Evolutionary conservation across 2,888 invertebrate genomes (phyloP).

Genomic region (Papilio gigon): DNA sequence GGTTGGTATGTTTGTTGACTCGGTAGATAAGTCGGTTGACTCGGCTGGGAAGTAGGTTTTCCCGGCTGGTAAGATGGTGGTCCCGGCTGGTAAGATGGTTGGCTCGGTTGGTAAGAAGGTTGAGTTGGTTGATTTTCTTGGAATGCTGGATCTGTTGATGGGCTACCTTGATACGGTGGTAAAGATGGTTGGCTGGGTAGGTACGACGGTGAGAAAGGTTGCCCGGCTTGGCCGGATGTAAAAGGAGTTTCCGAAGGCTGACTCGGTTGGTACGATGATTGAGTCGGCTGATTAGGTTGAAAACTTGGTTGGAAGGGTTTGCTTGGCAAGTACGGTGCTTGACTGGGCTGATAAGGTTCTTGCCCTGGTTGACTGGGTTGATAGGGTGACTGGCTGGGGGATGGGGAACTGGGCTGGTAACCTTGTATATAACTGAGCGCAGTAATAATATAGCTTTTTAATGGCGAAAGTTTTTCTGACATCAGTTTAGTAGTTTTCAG

Average conservation of each 20-base stretch:
- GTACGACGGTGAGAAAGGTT: constrained; percentile 47
- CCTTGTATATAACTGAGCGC: too few species aligned
- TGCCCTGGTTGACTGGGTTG: constrained; percentile 49
- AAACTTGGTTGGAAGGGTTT: constrained; percentile 52
- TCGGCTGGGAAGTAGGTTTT: constrained; percentile 53
- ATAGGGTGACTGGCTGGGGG: constrained; percentile 48
- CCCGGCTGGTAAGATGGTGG: constrained; percentile 51
- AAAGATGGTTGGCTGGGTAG: constrained; percentile 54
- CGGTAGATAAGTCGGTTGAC: constrained; percentile 49
- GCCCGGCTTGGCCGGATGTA: constrained; percentile 27
- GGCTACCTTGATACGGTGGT: constrained; percentile 6
- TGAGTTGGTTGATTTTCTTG: constrained; percentile 54
- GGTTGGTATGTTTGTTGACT: constrained; percentile 43
- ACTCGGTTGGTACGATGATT: constrained; percentile 51
- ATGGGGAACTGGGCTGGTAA: constrained; percentile 53
- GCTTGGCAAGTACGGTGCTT: constrained; percentile 48
- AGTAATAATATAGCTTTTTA: too few species aligned
- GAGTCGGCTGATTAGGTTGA: constrained; percentile 54
- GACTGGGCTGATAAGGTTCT: constrained; percentile 48
- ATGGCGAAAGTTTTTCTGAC: too few species aligned
- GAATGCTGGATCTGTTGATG: constrained; percentile 49
- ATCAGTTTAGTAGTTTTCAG: too few species aligned
- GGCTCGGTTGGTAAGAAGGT: constrained; percentile 47
- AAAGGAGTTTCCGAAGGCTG: constrained; percentile 43
- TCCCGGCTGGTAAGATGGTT: constrained; percentile 51